phyloP scores from a whole-genome alignment of 2,797 vertebrate species.

The Oryzias sinensis region DNA sequence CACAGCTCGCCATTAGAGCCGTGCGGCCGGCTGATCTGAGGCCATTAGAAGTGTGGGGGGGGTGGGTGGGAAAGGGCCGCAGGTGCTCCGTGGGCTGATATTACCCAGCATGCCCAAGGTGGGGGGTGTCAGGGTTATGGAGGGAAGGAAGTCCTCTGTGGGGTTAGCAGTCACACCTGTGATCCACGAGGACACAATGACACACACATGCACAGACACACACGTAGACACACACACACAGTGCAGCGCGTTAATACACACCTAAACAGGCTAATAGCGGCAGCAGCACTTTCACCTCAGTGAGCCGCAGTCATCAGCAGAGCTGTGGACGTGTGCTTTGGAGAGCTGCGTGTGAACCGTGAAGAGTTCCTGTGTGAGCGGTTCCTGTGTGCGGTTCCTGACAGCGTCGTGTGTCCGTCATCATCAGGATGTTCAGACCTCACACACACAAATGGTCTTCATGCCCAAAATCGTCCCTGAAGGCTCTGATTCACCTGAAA shows the following conservation, averaged over 20 bases:
- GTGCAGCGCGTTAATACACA: conserved; percentile 60
- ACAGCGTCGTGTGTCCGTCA: too few relatives aligned
- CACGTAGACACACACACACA: conserved; percentile 30
- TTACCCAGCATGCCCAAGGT: conserved; percentile 69
- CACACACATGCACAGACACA: conserved; percentile 13
- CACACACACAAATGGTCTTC: too few relatives aligned
- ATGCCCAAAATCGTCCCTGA: too few relatives aligned
- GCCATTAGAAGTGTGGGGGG: conserved; percentile 58
- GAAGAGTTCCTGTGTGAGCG: background rate
- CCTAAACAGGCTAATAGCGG: conserved; percentile 71
- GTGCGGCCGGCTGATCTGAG: conserved; percentile 54
- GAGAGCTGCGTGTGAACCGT: background rate
- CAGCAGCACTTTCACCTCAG: conserved; percentile 56
- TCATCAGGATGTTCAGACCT: too few relatives aligned
- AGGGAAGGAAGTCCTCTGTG: conserved; percentile 53
- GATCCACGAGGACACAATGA: conserved; percentile 52
- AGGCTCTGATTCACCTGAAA: too few relatives aligned
- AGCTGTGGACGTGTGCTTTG: conserved; percentile 26
- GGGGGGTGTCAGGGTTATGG: conserved; percentile 37
- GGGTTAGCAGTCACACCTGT: conserved; percentile 70
- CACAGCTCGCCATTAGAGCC: conserved; percentile 72
- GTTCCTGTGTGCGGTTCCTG: too few relatives aligned
- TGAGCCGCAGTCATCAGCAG: conserved; percentile 41
- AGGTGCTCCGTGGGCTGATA: conserved; percentile 69
- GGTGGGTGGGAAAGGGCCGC: conserved; percentile 49